Percentiles rank a stretch among this genome's conserved stretches.
phyloP scores from a whole-genome alignment of 2,888 invertebrate species.

The Dolichopus griseipennis region DNA sequence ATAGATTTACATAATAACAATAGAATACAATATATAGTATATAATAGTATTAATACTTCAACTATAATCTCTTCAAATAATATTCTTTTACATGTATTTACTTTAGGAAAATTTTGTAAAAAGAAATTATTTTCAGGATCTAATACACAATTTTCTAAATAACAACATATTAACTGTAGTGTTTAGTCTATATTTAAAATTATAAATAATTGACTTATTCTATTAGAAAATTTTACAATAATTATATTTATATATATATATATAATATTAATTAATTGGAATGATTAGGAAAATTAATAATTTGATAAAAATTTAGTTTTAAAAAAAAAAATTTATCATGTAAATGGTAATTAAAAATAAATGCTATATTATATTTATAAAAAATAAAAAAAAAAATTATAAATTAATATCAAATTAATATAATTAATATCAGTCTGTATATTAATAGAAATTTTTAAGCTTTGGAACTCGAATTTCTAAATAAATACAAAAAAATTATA shows the following conservation, averaged over 20 bases:
- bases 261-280: background rate
- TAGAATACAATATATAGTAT: too few species aligned
- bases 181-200: background rate
- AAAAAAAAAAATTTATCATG: background rate
- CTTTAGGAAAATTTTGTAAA: too few species aligned
- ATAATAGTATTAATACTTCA: too few species aligned
- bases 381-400: too few species aligned
- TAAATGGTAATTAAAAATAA: background rate
- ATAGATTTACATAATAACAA: too few species aligned
- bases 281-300: background rate
- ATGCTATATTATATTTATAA: background rate
- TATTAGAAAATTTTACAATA: background rate
- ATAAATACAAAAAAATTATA: too few species aligned
- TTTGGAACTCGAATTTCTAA: too few species aligned
- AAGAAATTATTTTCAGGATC: background rate
- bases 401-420: too few species aligned
- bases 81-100: too few species aligned
- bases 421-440: too few species aligned
- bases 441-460: too few species aligned
- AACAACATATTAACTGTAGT: background rate
- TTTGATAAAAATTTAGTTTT: background rate
- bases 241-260: background rate
- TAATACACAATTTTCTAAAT: background rate
- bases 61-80: too few species aligned
- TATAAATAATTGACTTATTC: background rate